Conservation (phyloP, 2,113 vertebrate species). For the Anser cygnoides region DNA sequence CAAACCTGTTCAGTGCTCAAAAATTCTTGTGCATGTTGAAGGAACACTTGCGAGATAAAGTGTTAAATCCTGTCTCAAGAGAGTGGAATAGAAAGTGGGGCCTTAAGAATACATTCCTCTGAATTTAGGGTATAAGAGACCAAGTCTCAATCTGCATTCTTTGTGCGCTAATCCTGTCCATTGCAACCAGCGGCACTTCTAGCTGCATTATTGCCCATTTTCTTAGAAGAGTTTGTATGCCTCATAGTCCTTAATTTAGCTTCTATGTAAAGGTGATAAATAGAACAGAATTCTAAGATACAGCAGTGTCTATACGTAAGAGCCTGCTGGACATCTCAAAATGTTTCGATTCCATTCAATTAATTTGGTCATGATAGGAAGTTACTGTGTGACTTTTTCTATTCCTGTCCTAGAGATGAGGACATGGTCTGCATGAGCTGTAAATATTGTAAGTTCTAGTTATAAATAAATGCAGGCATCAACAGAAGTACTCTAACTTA, state of each 20-base stretch:
- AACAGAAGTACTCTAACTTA: constrained; percentile 10
- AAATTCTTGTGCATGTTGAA: not conserved
- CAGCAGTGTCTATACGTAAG: not conserved
- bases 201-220: not conserved
- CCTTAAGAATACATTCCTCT: not conserved
- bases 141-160: not conserved
- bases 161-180: not conserved
- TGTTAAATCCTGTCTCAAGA: not conserved
- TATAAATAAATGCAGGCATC: not conserved
- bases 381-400: not conserved
- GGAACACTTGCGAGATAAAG: not conserved
- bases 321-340: not conserved
- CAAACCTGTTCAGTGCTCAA: not conserved
- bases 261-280: not conserved
- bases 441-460: not conserved
- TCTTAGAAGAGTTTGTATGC: not conserved
- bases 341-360: not conserved
- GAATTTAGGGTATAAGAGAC: not conserved
- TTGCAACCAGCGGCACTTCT: not conserved
- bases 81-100: not conserved
- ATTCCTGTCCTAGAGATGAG: not conserved
- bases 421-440: not conserved
- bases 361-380: not conserved
- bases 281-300: not conserved
- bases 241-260: not conserved